These are phyloP conservation scores for Enteromius mattozi DNA, from an alignment of 2,797 vertebrate genomes.

Conservation along the genomic window DNA sequence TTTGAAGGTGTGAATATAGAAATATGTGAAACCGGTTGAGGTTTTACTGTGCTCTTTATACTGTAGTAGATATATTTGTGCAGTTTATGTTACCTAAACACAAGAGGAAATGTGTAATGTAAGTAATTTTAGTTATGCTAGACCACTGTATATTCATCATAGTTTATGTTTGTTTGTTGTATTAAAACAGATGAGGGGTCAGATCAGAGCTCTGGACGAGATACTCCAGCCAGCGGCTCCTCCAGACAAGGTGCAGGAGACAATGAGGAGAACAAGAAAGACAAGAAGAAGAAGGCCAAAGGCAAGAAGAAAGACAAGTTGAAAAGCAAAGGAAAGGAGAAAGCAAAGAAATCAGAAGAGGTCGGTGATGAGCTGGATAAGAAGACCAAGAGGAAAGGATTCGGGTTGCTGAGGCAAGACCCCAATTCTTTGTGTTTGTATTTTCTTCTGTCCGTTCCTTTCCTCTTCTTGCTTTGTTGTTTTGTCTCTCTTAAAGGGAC, in stretches of 20 bases:
- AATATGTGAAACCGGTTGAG: background rate
- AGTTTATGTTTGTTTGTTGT: constrained; percentile 7
- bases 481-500: background rate
- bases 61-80: background rate
- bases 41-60: background rate
- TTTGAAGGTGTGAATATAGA: background rate
- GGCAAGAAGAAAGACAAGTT: constrained; percentile 87
- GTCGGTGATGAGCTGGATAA: constrained; percentile 79
- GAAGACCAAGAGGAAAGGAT: constrained; percentile 91
- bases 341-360: constrained; percentile 83
- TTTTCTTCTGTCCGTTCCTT: constrained; percentile 4
- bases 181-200: constrained; percentile 84
- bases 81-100: background rate
- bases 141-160: background rate
- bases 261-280: constrained; percentile 80
- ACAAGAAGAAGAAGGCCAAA: constrained; percentile 89
- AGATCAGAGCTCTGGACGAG: constrained; percentile 90
- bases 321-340: constrained; percentile 86
- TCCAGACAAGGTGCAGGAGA: constrained; percentile 77
- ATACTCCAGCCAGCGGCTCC: constrained; percentile 85
- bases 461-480: constrained; percentile 26
- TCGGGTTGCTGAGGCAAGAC: constrained; percentile 89
- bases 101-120: background rate
- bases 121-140: background rate
- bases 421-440: constrained; percentile 19